Evolutionary conservation across 2,888 invertebrate species (phyloP).

Genomic region (Choreutis nemorana): DNA sequence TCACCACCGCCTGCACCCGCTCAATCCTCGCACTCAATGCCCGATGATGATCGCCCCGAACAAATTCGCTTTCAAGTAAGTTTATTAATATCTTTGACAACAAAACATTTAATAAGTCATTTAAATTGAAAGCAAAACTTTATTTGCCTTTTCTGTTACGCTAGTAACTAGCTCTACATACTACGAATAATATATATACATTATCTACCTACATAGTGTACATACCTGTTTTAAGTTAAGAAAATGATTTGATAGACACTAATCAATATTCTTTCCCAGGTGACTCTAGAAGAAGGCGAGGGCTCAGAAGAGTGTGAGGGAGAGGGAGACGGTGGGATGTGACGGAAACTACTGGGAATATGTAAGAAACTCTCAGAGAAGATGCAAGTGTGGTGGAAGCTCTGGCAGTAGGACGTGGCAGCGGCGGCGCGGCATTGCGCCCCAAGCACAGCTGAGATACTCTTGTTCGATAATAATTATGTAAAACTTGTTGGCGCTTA

Average conservation of each 20-base stretch:
- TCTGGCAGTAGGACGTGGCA: conserved; percentile 68
- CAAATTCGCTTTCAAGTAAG: conserved; percentile 77
- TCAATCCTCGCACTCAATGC: conserved; percentile 59
- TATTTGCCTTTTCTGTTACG: too few species aligned
- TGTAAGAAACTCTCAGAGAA: conserved; percentile 90
- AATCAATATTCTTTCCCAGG: too few species aligned
- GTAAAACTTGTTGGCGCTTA: conserved; percentile 59
- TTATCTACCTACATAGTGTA: too few species aligned
- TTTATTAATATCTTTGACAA: conserved; percentile 13
- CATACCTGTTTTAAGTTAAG: too few species aligned
- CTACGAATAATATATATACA: too few species aligned
- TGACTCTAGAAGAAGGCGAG: conserved; percentile 88
- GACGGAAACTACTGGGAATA: conserved; percentile 92
- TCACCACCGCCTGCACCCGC: conserved; percentile 77
- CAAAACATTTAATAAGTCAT: not conserved
- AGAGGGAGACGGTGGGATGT: conserved; percentile 76
- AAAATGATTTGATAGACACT: too few species aligned
- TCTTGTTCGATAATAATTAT: conserved; percentile 43
- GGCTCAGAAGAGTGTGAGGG: conserved; percentile 69
- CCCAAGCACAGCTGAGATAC: conserved; percentile 4
- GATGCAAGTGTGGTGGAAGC: conserved; percentile 89
- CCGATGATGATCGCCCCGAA: conserved; percentile 70
- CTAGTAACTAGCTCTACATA: too few species aligned
- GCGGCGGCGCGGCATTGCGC: conserved; percentile 13
- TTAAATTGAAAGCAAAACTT: too few species aligned